These are phyloP conservation scores for Ctenoplectra terminalis DNA, from an alignment of 1,140 invertebrate species.

Conservation along the genomic window DNA sequence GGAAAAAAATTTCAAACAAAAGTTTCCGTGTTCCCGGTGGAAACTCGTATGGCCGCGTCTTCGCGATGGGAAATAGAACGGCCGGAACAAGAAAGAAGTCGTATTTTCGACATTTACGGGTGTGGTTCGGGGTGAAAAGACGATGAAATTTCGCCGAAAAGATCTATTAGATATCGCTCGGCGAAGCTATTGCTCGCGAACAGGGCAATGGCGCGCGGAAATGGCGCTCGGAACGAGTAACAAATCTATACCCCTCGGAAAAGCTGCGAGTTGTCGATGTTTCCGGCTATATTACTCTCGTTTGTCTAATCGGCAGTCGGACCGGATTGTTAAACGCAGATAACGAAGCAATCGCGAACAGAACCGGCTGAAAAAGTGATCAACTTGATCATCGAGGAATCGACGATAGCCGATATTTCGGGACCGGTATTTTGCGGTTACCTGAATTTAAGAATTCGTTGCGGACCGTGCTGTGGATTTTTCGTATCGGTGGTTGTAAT, in stretches of 20 bases:
- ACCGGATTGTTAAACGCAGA: conserved; percentile 18
- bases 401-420: neutral
- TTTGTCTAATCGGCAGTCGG: conserved; percentile 29
- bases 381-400: neutral
- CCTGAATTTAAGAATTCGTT: neutral
- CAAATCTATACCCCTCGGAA: neutral
- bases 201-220: neutral
- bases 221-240: neutral
- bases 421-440: too few species aligned
- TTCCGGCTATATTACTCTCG: conserved; percentile 25
- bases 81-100: too few species aligned
- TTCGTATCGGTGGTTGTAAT: too few species aligned
- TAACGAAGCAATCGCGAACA: conserved; percentile 31
- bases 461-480: neutral
- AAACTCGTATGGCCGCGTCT: neutral
- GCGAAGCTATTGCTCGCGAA: neutral
- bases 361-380: conserved; percentile 15
- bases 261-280: conserved; percentile 30
- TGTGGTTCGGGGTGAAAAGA: neutral
- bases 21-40: neutral
- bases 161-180: neutral
- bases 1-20: neutral
- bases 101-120: too few species aligned
- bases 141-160: neutral
- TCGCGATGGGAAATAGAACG: neutral